Evolutionary conservation across 2,888 invertebrate species (phyloP).

Genomic region (Nephrotoma flavescens): DNA sequence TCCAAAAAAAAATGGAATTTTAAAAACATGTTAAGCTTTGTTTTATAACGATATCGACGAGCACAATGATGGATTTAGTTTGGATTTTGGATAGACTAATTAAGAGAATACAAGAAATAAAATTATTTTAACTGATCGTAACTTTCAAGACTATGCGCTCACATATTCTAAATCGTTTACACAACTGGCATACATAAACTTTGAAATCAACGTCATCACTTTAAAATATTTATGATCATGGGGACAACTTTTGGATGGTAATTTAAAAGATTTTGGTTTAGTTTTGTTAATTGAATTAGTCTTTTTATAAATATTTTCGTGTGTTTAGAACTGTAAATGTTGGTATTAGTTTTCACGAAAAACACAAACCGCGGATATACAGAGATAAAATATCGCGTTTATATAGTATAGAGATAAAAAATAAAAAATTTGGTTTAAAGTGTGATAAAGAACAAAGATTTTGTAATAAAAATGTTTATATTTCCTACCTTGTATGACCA

Average conservation of each 20-base stretch:
- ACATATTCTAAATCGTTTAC: not conserved
- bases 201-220: too few relatives aligned
- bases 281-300: not conserved
- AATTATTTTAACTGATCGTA: not conserved
- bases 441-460: not conserved
- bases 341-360: not conserved
- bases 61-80: too few relatives aligned
- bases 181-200: not conserved
- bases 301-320: not conserved
- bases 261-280: not conserved
- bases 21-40: not conserved
- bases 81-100: too few relatives aligned
- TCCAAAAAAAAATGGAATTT: not conserved
- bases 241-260: not conserved
- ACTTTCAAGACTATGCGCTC: not conserved
- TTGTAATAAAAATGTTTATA: not conserved
- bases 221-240: not conserved
- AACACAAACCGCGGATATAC: not conserved
- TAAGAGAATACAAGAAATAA: too few relatives aligned
- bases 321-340: not conserved
- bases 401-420: not conserved
- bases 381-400: not conserved
- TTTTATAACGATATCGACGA: too few relatives aligned
- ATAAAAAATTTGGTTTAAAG: not conserved
- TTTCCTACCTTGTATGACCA: conserved; percentile 54